Evolutionary conservation across 2,888 invertebrate genomes (phyloP), one percentile per base, ranked within the genome.

Genomic region (Ophraella communa): DNA sequence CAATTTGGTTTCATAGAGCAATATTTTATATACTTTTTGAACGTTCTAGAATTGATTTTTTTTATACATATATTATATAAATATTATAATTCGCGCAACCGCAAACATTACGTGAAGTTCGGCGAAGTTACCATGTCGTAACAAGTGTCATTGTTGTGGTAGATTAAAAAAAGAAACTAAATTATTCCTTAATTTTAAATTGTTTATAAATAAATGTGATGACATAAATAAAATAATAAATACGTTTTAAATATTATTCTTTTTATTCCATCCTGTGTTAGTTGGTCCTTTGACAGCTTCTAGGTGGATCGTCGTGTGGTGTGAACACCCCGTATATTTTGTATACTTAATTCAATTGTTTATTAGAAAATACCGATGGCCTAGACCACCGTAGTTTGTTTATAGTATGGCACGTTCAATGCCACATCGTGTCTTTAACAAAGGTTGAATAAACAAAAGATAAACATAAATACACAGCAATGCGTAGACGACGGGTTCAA

Each of bases 171-270:
- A 73, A 71, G 71, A 77, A 62, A 58, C 49, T 65, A 76, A 79
- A 76, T 77, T 76, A 76, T 76, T 74, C 66, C 67, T 61, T 76
- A 67, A 74, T 76, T 77, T 77, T 74, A 77, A 75, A 74, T 69
- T 78, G 74, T 79, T 78, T 76, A 75, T 76, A 76, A 76, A 73
- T 72, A 76, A 76, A 77, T 79, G 79, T 79, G 79, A 79, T 79
- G 79, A 79, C 78, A 77, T 74, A 75, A 74, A 76, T 72, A 68
- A 78, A 79, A 71, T 69, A 67, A 71, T n/a, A n/a, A n/a, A n/a
- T n/a, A 67, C 66, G 73, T 73, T 73, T 73, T 68, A 71, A 62
- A 59, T 23, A 20, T 53, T 42, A 44, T 57, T n/a, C n/a, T n/a
- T n/a, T n/a, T n/a, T n/a, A n/a, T n/a, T n/a, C n/a, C n/a, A n/a